Evolutionary conservation across 1,140 invertebrate species (phyloP).

Genomic region (Leptinotarsa texana): DNA sequence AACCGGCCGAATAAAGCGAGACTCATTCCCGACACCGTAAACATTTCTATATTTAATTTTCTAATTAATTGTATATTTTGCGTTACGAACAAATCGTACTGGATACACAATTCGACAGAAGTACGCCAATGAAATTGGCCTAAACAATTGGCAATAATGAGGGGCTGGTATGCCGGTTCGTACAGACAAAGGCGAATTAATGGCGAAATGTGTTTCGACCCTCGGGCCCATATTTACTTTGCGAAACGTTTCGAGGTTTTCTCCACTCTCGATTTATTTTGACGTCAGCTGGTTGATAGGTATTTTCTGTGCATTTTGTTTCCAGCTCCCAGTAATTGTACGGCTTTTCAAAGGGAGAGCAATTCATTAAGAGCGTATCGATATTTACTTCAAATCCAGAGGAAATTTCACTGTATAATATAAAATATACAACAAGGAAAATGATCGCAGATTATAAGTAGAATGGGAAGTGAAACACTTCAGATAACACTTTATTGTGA

Average conservation of each 20-base stretch:
- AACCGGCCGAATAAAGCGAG: not conserved
- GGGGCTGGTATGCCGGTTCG: constrained; percentile 19
- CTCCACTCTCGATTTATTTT: too few relatives aligned
- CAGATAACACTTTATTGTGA: too few relatives aligned
- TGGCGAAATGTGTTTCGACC: constrained; percentile 16
- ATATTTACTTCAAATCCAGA: too few relatives aligned
- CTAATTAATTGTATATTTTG: constrained; percentile 12
- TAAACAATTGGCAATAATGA: constrained; percentile 25
- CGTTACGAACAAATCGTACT: constrained; percentile 10
- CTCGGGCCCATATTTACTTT: constrained; percentile 25
- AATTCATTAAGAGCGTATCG: too few relatives aligned
- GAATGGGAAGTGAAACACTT: too few relatives aligned
- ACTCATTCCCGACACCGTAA: constrained; percentile 3
- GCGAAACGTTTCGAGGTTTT: too few relatives aligned
- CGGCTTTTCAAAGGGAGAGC: too few relatives aligned
- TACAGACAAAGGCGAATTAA: constrained; percentile 20
- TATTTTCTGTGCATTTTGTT: not conserved
- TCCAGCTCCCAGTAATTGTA: too few relatives aligned
- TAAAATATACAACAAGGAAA: too few relatives aligned
- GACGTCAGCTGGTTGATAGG: constrained; percentile 25
- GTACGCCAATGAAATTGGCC: constrained; percentile 17
- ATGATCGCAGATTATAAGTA: too few relatives aligned
- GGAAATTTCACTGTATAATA: too few relatives aligned
- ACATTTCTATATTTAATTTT: constrained; percentile 1
- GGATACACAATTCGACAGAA: too few relatives aligned